Percentiles rank a stretch among this genome's conserved stretches.
Conservation (phyloP, 2,113 vertebrate genomes). For the Sinosuthora webbiana region DNA sequence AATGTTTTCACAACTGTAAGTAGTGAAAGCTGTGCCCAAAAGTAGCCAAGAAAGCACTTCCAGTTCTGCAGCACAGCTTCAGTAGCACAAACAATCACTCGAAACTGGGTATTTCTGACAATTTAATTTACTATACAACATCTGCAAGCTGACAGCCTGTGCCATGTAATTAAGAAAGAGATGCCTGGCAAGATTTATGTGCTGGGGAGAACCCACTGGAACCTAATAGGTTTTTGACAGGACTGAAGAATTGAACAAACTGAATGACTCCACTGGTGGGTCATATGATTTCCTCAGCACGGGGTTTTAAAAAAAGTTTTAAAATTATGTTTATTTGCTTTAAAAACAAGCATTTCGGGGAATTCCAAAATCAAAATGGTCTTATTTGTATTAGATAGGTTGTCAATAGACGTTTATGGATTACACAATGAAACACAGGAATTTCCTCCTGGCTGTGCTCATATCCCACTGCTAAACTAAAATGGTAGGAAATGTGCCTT, state of each 20-base stretch:
- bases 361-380: background rate
- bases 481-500: background rate
- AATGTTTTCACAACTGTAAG: background rate
- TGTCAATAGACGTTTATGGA: background rate
- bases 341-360: background rate
- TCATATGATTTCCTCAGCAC: background rate
- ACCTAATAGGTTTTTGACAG: slow-evolving; percentile 4
- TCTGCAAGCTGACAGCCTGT: background rate
- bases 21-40: background rate
- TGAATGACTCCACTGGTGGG: background rate
- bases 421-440: background rate
- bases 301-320: background rate
- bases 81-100: background rate
- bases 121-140: background rate
- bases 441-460: background rate
- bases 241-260: background rate
- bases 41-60: background rate
- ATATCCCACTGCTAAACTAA: background rate
- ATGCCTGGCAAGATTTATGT: slow-evolving; percentile 22
- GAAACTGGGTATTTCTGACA: background rate
- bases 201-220: background rate
- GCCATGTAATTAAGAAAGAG: slow-evolving; percentile 43
- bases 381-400: background rate
- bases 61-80: background rate
- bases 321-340: background rate